Evolutionary conservation across 1,140 invertebrate genomes (phyloP), one percentile per base, ranked within the genome.

Genomic region (Drosophila asahinai): DNA sequence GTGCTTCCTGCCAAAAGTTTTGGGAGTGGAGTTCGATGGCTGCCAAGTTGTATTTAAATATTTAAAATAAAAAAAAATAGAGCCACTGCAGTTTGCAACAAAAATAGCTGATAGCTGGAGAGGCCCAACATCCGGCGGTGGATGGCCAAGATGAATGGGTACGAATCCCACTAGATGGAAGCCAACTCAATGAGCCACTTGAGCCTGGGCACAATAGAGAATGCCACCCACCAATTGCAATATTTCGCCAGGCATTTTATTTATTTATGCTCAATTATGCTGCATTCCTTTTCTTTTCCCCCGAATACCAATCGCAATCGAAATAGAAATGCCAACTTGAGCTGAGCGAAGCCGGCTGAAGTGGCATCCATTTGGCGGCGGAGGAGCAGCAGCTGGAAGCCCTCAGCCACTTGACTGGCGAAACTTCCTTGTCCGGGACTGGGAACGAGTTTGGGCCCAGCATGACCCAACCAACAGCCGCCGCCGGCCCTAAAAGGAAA

Each of bases 201-300:
- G 79, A 77, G 62, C 33, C 27, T 17, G 47, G 43, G 45, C 61
- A 81, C 63, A 59, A 61, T 57, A 36, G 64, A 54, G 19, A 36
- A 57, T 42, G 48, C 55, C 40, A 49, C 64, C 45, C 61, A 80
- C 45, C 47, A 81, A 70, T 64, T 81, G 80, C 80, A 68, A 78
- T 82, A 58, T 80, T 80, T 81, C 30, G 55, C 55, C 49, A 58
- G 64, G 55, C 65, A 51, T 86, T 64, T 57, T 47, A 82, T 78
- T 78, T 82, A 82, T 82, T 78, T 59, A 77, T 74, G 82, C 64
- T 61, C 78, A 86, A 77, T 84, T 86, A 77, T 86, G 78, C 38
- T 87, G 61, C 45, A 63, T 75, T 78, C 51, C 36, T 57, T 58
- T 43, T 38, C 67, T 25, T n/a, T 42, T 33, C 42, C 33, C 6